Conservation (phyloP, 2,888 invertebrate genomes). For the Coelopa pilipes region DNA sequence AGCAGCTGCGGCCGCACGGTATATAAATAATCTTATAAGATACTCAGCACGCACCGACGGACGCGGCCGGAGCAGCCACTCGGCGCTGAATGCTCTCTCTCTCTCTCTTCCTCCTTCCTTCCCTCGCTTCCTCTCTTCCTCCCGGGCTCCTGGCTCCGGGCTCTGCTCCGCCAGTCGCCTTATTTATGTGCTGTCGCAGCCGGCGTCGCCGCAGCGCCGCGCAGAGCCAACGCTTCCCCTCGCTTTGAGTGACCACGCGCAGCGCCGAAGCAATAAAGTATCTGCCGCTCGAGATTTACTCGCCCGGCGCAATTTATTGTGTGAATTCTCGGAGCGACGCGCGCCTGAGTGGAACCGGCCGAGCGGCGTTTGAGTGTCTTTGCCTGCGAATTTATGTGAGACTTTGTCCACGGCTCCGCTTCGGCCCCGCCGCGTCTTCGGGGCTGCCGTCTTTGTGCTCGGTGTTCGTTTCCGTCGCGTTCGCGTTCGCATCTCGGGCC, state of each 20-base stretch:
- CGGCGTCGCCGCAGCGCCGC: constrained; percentile 28
- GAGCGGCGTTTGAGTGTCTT: constrained; percentile 33
- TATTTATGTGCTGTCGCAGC: constrained; percentile 44
- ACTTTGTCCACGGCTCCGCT: constrained; percentile 24
- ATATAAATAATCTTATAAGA: constrained; percentile 64
- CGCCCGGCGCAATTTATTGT: constrained; percentile 47
- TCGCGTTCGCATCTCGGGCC: constrained; percentile 5
- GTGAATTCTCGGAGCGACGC: constrained; percentile 44
- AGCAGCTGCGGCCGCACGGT: constrained; percentile 45
- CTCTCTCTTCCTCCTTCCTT: constrained; percentile 18
- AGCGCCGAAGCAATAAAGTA: constrained; percentile 55
- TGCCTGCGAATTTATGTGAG: constrained; percentile 45
- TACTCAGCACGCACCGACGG: constrained; percentile 44
- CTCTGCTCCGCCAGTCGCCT: constrained; percentile 33
- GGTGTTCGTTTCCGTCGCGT: constrained; percentile 20
- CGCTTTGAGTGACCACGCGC: constrained; percentile 51
- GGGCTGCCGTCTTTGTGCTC: constrained; percentile 16
- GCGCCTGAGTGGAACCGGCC: constrained; percentile 3
- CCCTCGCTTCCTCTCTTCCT: too few species aligned
- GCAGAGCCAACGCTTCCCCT: constrained; percentile 33
- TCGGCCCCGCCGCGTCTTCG: neutral
- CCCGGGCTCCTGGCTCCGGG: too few species aligned
- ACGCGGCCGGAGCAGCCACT: neutral
- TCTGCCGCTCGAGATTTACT: constrained; percentile 40
- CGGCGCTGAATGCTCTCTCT: constrained; percentile 10